A percentile compares a stretch with the other conserved stretches of the same genome.
Conservation (phyloP, 2,888 invertebrate species). For the Volucella inflata region DNA sequence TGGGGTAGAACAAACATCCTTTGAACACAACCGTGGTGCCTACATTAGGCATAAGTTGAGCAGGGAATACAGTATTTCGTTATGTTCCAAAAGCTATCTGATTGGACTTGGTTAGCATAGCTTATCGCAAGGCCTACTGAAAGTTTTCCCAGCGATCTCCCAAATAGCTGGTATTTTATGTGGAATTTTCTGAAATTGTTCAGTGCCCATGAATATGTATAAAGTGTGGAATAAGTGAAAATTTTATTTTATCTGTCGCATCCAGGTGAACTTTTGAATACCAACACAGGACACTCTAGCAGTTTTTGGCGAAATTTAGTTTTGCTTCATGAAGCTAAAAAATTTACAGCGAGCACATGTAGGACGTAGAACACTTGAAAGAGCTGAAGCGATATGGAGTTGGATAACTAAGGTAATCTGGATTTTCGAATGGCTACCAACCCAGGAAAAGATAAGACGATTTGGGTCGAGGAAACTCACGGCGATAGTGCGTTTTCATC, state of each 20-base stretch:
- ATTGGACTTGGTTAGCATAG: conserved; percentile 65
- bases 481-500: no score
- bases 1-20: no score
- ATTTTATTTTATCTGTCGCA: conserved; percentile 58
- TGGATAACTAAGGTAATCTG: no score
- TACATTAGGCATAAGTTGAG: conserved; percentile 62
- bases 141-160: conserved; percentile 23
- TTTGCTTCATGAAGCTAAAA: no score
- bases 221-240: conserved; percentile 46
- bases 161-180: conserved; percentile 61
- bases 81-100: conserved; percentile 62
- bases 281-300: no score
- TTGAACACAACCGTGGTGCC: neutral
- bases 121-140: conserved; percentile 33
- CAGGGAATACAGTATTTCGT: conserved; percentile 68
- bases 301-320: no score
- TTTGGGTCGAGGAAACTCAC: no score
- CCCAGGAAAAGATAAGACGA: no score
- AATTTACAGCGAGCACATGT: no score
- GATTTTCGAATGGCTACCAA: no score
- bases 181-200: conserved; percentile 36
- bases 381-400: no score
- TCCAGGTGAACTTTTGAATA: conserved; percentile 54
- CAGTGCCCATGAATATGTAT: conserved; percentile 65
- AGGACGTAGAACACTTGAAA: no score